These are phyloP conservation scores for Pyrrhia umbra DNA, from an alignment of 2,888 invertebrate species.

Conservation along the genomic window DNA sequence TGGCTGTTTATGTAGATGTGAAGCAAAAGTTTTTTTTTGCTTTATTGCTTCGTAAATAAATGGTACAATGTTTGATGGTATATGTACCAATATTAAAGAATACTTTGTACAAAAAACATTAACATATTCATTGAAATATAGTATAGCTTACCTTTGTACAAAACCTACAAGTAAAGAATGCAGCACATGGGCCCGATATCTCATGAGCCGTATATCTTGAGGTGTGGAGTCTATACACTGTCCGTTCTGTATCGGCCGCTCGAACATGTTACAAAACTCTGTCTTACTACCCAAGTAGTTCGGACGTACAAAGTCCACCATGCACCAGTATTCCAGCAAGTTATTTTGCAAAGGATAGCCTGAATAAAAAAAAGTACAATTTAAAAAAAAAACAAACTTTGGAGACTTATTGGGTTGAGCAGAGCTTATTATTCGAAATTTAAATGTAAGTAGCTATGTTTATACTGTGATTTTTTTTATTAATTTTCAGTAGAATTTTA, in stretches of 20 bases:
- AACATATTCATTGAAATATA: not conserved
- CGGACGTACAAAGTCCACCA: slow-evolving; percentile 99
- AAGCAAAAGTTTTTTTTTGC: no score
- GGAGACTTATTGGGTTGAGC: no score
- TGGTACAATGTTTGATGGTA: no score
- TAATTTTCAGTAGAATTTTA: not conserved
- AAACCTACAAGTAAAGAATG: slow-evolving; percentile 98
- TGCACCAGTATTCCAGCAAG: slow-evolving; percentile 98
- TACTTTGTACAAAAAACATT: no score
- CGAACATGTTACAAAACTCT: slow-evolving; percentile 99
- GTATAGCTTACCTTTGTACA: slow-evolving; percentile 94
- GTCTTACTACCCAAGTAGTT: slow-evolving; percentile 99
- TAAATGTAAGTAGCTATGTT: not conserved
- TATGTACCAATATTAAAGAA: no score
- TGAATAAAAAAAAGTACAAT: slow-evolving; percentile 59
- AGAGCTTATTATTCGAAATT: not conserved
- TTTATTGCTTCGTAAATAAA: no score
- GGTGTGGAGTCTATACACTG: slow-evolving; percentile 99
- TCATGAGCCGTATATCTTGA: slow-evolving; percentile 97
- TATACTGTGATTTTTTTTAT: not conserved
- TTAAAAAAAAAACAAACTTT: not conserved
- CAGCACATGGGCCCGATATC: slow-evolving; percentile 98
- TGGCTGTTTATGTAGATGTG: no score
- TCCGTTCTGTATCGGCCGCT: slow-evolving; percentile 99
- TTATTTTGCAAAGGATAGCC: slow-evolving; percentile 99